phyloP scores from a whole-genome alignment of 1,140 invertebrate species.

The Melitaea cinxia region DNA sequence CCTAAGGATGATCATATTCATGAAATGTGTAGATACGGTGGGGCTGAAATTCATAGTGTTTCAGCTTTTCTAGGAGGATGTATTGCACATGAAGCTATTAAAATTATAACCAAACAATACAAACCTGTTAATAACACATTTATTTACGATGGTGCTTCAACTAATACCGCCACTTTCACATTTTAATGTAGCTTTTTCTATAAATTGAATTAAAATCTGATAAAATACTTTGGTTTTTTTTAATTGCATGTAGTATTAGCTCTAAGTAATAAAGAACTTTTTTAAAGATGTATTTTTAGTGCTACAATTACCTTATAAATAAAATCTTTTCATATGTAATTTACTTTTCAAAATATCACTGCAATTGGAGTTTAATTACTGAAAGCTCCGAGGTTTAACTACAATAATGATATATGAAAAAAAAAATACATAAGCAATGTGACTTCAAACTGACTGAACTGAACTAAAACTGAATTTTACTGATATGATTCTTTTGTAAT shows the following conservation, averaged over 20 bases:
- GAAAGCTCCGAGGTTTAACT: no score
- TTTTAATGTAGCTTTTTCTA: slow-evolving; percentile 76
- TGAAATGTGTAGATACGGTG: slow-evolving; percentile 97
- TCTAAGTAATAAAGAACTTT: no score
- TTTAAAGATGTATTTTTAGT: no score
- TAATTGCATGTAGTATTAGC: neutral
- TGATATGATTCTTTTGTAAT: no score
- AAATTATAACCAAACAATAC: slow-evolving; percentile 98
- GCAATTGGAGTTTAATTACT: no score
- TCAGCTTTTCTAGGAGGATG: slow-evolving; percentile 96
- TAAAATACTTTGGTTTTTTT: slow-evolving; percentile 18
- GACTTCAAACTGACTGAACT: no score
- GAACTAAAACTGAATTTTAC: no score
- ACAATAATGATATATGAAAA: no score
- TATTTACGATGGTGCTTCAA: slow-evolving; percentile 96
- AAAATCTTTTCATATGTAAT: no score
- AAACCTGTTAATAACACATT: slow-evolving; percentile 97
- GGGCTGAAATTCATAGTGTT: slow-evolving; percentile 96
- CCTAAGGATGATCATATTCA: slow-evolving; percentile 97
- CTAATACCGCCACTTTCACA: slow-evolving; percentile 90
- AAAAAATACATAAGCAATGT: no score
- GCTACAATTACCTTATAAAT: no score
- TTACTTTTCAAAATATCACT: no score
- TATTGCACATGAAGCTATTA: slow-evolving; percentile 97
- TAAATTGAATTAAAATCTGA: slow-evolving; percentile 33